Base-by-base conservation (phyloP, 2,113 vertebrate species). In the Felis catus region DNA sequence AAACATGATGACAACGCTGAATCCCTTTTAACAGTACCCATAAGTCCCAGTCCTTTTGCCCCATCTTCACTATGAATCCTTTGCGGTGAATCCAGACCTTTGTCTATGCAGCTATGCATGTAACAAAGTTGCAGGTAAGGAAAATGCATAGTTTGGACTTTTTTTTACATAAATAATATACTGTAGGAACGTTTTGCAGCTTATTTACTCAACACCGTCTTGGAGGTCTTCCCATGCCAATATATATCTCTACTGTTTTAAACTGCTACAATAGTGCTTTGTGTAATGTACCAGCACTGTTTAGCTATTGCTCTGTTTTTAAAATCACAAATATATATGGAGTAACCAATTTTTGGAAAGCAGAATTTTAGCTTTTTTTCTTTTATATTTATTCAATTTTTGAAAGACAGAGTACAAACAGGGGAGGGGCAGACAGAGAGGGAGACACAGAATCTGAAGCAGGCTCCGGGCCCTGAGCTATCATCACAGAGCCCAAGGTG, bases 271-370 rank as follows among this genome's bases (percentile, higher is more conserved):
- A 5, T 58, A 65, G 33, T 93, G 13, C 84, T 95, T 66, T 73
- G 14, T 91, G 55, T 61, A 79, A 63, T 92, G 10, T 83, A 29
- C 94, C 83, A 58, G 8, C 68, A 86, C 19, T 86, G 5, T 41
- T 79, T 73, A 82, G 23, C 16, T n/a, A 63, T 82, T 93, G 16
- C 29, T 41, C n/a, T 78, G 2, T 95, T 97, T 97, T 89, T 76
- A 51, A 82, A 96, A 48, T 91, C 39, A 70, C 41, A 93, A 53
- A 70, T 53, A 73, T 68, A 92, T 87, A 15, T 74, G 10, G 78
- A 89, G 27, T 82, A 79, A 85, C 76, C 84, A 79, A 84, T 74
- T 91, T 94, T 97, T 92, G 16, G 14, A 97, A 86, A 74, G 36
- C 33, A 88, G 33, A 58, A 58, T 58, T 76, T 83, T 68, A 74